These are phyloP conservation scores for Pantala flavescens DNA, from an alignment of 1,140 invertebrate species.

Conservation along the genomic window DNA sequence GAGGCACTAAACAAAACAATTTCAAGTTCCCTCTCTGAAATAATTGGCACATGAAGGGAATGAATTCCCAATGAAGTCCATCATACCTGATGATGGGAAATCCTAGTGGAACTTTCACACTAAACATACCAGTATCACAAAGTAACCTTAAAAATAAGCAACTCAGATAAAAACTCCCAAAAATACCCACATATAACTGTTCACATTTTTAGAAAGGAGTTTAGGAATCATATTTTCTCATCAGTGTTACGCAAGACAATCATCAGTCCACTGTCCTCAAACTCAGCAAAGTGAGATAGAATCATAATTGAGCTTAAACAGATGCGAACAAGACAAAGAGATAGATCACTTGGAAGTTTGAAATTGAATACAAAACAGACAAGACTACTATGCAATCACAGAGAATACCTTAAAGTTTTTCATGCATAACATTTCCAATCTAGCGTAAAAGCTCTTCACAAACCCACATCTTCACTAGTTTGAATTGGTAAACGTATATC, in stretches of 20 bases:
- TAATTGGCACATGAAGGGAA: neutral
- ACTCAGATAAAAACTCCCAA: constrained; percentile 2
- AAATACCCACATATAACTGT: neutral
- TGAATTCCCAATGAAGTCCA: neutral
- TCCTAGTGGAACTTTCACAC: neutral
- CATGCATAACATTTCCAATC: neutral
- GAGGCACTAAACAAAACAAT: neutral
- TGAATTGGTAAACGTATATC: neutral
- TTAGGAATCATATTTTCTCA: neutral
- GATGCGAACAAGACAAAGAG: neutral
- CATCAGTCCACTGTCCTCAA: constrained; percentile 7
- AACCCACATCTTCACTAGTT: neutral
- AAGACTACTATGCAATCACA: constrained; percentile 1
- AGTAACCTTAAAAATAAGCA: constrained; percentile 8
- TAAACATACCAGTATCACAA: neutral
- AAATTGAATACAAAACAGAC: neutral
- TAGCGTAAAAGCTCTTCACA: neutral
- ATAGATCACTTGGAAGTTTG: neutral
- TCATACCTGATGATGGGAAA: neutral
- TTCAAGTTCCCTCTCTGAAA: neutral
- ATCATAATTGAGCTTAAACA: neutral
- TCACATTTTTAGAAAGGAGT: constrained; percentile 9
- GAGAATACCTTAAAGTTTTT: constrained; percentile 1
- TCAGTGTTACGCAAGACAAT: constrained; percentile 1
- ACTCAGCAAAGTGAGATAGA: neutral